Percentiles rank a stretch among this genome's conserved stretches.
Evolutionary conservation across 1,140 invertebrate genomes (phyloP).

Genomic region (Contarinia nasturtii): DNA sequence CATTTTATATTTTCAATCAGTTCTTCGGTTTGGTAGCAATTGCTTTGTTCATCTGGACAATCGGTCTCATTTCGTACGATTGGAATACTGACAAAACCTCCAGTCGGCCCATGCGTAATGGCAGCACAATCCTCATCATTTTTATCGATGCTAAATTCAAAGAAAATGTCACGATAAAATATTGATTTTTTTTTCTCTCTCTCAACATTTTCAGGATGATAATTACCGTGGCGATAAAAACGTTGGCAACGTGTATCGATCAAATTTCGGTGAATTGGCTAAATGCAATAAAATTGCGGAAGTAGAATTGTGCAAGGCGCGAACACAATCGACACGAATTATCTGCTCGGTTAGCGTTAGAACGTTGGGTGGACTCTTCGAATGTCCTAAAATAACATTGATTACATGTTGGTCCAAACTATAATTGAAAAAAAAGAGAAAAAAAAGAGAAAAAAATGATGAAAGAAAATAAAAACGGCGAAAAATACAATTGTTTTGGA

Average conservation of each 20-base stretch:
- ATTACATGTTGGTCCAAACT: constrained; percentile 39
- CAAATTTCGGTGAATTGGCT: constrained; percentile 20
- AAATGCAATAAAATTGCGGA: constrained; percentile 38
- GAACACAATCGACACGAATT: constrained; percentile 29
- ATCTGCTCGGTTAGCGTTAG: constrained; percentile 48
- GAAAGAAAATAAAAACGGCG: too few species aligned
- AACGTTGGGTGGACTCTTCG: constrained; percentile 29
- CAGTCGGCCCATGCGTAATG: too few species aligned
- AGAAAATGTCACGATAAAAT: background rate
- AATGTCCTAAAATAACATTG: constrained; percentile 41
- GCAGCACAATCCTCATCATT: too few species aligned
- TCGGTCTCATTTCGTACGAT: too few species aligned
- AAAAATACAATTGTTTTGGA: too few species aligned
- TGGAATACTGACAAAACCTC: too few species aligned
- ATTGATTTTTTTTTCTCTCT: background rate
- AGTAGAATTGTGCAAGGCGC: constrained; percentile 22
- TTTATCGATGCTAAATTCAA: too few species aligned
- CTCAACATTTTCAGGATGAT: background rate
- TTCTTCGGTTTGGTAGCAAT: background rate
- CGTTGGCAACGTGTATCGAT: background rate
- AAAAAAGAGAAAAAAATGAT: constrained; percentile 2
- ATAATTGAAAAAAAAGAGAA: constrained; percentile 5
- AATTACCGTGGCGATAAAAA: background rate
- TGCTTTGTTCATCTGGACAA: too few species aligned
- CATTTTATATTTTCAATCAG: background rate